These are phyloP conservation scores for Sitobion miscanthi DNA, from an alignment of 1,140 invertebrate species.

Conservation along the genomic window DNA sequence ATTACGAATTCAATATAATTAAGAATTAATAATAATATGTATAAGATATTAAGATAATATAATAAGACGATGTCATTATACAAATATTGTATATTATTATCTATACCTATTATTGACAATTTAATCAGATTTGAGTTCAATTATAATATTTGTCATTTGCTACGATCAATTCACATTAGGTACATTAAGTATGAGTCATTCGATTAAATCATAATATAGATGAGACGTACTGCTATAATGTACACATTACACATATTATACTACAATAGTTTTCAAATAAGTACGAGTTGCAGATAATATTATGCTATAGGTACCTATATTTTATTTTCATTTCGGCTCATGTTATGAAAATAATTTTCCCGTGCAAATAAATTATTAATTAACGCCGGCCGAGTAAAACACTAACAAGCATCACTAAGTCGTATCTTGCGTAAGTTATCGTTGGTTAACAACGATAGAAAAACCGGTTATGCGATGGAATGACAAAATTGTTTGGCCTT, in stretches of 20 bases:
- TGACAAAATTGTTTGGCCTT: slow-evolving; percentile 52
- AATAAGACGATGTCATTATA: background rate
- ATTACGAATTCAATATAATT: background rate
- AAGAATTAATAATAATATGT: background rate
- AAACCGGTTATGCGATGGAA: slow-evolving; percentile 45
- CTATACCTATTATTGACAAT: background rate
- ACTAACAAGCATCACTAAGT: background rate
- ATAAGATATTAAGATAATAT: background rate
- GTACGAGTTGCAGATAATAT: background rate
- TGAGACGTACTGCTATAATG: background rate
- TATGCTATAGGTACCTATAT: background rate
- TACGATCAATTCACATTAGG: background rate
- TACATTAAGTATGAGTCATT: background rate
- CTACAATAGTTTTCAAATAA: background rate
- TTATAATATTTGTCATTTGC: background rate
- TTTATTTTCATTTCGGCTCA: background rate
- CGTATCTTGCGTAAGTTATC: background rate
- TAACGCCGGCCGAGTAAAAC: background rate
- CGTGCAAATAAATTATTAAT: background rate
- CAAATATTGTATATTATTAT: background rate
- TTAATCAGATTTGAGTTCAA: slow-evolving; percentile 29
- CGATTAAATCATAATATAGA: background rate
- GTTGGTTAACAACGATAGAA: background rate
- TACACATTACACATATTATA: background rate
- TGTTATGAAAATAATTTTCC: background rate